These are phyloP conservation scores for Cyprinodon tularosa DNA, from an alignment of 2,113 vertebrate genomes.

Conservation along the genomic window DNA sequence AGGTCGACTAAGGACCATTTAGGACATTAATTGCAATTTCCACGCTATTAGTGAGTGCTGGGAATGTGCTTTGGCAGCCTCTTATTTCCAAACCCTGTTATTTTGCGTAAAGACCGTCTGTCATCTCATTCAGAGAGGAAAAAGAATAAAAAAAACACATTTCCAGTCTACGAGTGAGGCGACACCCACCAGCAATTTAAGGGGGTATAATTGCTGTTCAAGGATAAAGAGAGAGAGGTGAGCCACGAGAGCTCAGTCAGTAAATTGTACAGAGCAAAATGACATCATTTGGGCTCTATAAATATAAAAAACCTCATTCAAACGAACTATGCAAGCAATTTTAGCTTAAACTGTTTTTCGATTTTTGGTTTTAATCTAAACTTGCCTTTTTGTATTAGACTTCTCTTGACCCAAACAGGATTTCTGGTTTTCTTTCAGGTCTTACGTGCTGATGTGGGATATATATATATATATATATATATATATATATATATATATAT, in stretches of 20 bases:
- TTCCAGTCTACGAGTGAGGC: constrained; percentile 87
- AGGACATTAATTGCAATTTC: constrained; percentile 96
- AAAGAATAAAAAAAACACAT: constrained; percentile 71
- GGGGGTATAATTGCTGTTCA: constrained; percentile 93
- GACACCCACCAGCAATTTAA: constrained; percentile 95
- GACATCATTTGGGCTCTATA: constrained; percentile 35
- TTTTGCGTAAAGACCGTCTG: constrained; percentile 94
- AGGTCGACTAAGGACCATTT: constrained; percentile 93
- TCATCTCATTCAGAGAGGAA: constrained; percentile 87
- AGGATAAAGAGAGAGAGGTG: constrained; percentile 72
- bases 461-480: neutral
- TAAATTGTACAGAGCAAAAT: constrained; percentile 43
- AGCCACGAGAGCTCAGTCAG: constrained; percentile 78
- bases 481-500: too few species aligned
- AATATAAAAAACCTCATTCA: constrained; percentile 47
- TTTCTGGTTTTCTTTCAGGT: neutral
- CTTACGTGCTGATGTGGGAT: neutral
- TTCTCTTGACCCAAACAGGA: neutral
- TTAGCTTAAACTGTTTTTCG: neutral
- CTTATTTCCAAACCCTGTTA: constrained; percentile 99
- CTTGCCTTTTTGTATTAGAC: neutral
- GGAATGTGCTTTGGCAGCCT: constrained; percentile 88
- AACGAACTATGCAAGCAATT: constrained; percentile 11
- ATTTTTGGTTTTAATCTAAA: neutral
- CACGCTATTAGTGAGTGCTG: constrained; percentile 88